Conservation (phyloP, 2,113 vertebrate genomes). For the Enhydra lutris region DNA sequence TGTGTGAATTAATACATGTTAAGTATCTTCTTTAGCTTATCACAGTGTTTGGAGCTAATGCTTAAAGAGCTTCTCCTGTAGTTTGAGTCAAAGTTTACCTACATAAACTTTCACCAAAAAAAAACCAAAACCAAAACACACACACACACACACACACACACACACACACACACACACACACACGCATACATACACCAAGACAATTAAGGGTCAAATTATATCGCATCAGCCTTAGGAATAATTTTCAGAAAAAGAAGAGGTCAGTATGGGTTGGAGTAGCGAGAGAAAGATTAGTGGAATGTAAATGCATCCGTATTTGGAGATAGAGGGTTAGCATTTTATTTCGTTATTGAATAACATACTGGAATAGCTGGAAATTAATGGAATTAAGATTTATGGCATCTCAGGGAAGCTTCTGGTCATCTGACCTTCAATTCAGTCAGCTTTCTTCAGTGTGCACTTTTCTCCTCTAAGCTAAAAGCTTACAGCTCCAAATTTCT, state of each 20-base stretch:
- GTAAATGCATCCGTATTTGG: neutral
- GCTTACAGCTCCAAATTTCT: neutral
- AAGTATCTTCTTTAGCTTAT: neutral
- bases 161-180: too few species aligned
- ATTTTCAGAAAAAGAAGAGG: neutral
- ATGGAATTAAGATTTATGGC: neutral
- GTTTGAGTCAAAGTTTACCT: neutral
- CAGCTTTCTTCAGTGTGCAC: neutral
- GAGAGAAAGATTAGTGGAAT: neutral
- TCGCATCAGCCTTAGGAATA: neutral
- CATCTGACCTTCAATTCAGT: neutral
- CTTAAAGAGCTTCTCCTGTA: neutral
- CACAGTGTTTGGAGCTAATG: neutral
- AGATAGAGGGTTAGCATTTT: neutral
- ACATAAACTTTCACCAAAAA: neutral
- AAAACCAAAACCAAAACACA: neutral
- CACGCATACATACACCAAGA: neutral
- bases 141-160: too few species aligned
- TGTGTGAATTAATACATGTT: neutral
- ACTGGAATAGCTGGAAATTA: neutral
- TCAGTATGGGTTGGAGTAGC: neutral
- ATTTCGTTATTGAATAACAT: neutral
- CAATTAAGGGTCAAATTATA: neutral
- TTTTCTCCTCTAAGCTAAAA: neutral
- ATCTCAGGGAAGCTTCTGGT: neutral